These are phyloP conservation scores for Vulpes vulpes DNA, from an alignment of 2,113 vertebrate genomes.

Conservation along the genomic window DNA sequence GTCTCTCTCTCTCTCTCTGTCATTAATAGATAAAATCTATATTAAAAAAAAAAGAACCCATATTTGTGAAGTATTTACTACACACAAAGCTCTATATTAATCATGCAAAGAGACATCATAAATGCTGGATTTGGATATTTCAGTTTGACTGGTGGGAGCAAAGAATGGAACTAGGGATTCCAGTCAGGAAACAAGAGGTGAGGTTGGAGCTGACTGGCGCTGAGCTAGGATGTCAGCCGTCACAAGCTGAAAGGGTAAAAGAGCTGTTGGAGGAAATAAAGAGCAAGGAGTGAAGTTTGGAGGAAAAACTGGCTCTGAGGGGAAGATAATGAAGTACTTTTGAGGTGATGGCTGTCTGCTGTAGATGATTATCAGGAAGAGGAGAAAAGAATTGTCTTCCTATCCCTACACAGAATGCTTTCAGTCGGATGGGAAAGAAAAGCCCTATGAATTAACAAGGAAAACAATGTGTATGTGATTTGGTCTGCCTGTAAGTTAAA, in stretches of 20 bases:
- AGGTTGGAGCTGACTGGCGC: not conserved
- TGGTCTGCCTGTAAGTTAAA: not conserved
- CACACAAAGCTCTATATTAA: not conserved
- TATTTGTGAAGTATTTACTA: not conserved
- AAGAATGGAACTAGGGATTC: not conserved
- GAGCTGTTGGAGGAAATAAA: not conserved
- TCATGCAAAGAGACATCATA: not conserved
- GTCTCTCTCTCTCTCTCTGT: no score
- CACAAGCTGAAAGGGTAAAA: not conserved
- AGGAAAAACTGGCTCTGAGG: not conserved
- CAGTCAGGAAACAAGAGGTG: not conserved
- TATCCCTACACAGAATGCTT: not conserved
- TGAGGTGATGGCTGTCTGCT: not conserved
- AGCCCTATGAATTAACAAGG: not conserved
- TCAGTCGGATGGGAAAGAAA: not conserved
- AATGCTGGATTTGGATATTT: not conserved
- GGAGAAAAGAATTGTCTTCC: not conserved
- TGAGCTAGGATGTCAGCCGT: not conserved
- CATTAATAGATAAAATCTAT: no score
- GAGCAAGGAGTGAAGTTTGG: not conserved
- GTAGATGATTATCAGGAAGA: not conserved
- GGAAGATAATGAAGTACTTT: not conserved
- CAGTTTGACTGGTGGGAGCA: not conserved
- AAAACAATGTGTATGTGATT: not conserved
- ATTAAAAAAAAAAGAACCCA: not conserved